Conservation (phyloP, 2,113 vertebrate genomes). For the Xerus inauris region DNA sequence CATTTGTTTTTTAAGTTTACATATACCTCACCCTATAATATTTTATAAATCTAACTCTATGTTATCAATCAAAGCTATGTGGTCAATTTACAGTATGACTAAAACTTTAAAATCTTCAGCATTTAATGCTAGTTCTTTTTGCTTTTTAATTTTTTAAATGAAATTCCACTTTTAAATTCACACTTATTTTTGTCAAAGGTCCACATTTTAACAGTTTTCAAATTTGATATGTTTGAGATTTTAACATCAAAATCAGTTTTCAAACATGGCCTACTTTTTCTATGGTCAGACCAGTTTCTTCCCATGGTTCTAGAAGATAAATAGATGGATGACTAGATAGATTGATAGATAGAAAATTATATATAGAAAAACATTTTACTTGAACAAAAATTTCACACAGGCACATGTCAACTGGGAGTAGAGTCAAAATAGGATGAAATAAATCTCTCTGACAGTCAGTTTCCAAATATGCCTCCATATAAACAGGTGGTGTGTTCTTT, state of each 20-base stretch:
- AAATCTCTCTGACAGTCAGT: not conserved
- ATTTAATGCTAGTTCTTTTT: not conserved
- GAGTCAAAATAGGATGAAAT: not conserved
- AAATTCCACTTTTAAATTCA: not conserved
- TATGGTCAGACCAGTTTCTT: not conserved
- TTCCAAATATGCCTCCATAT: not conserved
- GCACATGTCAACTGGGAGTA: not conserved
- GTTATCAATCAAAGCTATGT: not conserved
- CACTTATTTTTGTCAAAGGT: not conserved
- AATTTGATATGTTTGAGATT: not conserved
- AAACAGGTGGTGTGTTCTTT: not conserved
- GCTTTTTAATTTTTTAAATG: not conserved
- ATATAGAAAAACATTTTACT: not conserved
- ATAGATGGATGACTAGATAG: not conserved
- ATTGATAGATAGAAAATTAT: not conserved
- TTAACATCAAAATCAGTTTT: not conserved
- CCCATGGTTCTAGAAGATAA: not conserved
- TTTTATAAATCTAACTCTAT: not conserved
- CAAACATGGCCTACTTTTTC: not conserved
- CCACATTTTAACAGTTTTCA: not conserved
- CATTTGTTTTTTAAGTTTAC: not conserved
- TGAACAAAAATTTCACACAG: not conserved
- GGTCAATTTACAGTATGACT: not conserved
- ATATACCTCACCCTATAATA: not conserved
- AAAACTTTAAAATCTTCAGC: not conserved